Base-by-base conservation (phyloP, 53 echinoderm and acorn worm genomes). In the Astropecten irregularis region DNA sequence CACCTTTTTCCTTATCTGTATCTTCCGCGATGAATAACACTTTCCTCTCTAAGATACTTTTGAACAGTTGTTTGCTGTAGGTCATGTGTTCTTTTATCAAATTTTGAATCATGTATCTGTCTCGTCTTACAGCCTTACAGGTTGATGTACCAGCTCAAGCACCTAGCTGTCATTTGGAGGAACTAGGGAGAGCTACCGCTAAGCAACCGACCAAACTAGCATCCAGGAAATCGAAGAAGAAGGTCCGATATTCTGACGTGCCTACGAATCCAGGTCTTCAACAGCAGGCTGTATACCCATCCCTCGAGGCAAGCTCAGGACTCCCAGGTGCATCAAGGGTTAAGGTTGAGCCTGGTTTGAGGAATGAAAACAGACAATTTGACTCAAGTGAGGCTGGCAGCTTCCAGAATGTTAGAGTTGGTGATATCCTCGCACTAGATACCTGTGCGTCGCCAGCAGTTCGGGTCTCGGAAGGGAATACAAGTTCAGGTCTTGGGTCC, bases 171-270 rank as follows among this genome's bases (percentile, higher is more conserved):
- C 74, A 51, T 9, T 27, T 34, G 36, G 8, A 40, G 38, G 57
- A 54, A 5, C 29, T 15, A 10, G 20, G 33, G 14, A 74, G 19
- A 38, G 23, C 23, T 5, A 18, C 27, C 4, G 55, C 53, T 14
- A 56, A 27, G 13, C 13, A 10, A 49, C 21, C 30, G 27, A 62
- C 32, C 74, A 85, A 66, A 53, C 65, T 85, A 13, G 40, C 86
- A 34, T 51, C 73, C 23, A 76, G 27, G 40, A 85, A 76, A 50
- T 53, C 40, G 28, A 65, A 50, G 27, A 85, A 85, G 86, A 85
- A 85, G 66, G 66, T 85, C 56, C 20, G 86, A 26, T 85, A 85
- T 39, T 36, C 74, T 14, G 86, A 85, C 37, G 15, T 85, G 5
- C 2, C 49, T 20, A 2, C 76, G 6, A 18, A 3, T 21, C 25